Base-by-base conservation (phyloP, 1,140 invertebrate species). In the Caenorhabditis elegans region DNA sequence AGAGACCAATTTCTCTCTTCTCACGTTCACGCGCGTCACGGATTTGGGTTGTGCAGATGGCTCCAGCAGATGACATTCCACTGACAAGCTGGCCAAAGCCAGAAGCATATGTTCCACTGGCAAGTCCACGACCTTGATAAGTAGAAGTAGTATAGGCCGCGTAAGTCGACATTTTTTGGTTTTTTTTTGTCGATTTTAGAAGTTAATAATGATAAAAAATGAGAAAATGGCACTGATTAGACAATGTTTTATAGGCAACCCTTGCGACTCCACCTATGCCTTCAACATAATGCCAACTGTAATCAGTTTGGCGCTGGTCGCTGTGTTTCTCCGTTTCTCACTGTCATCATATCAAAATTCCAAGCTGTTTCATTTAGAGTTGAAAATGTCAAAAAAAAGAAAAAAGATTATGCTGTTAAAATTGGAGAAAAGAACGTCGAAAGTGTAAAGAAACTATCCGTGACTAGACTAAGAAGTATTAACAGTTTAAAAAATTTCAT, bases 21-120 rank as follows among this genome's bases (percentile, higher is more conserved):
- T 79, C 78, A 26, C 53, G 28, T n/a, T 79, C 78, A 36, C 78
- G 78, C 34, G 78, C 53, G 46, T 65, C 53, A 34, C 76, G 76
- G 34, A 77, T 48, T 49, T 48, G 46, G n/a, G 48, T 51, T 19
- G 76, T 77, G 76, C 76, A 77, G 13, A 49, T 48, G 17, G 76
- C 76, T 49, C 76, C 76, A 43, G 46, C 46, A 6, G 76, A 77
- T 11, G 76, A 77, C 46, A 77, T 49, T 31, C 76, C 76, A 3
- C 10, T 15, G 15, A 60, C 53, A 11, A 60, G n/a, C 3, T 26
- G 24, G 10, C 31, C 60, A 22, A 70, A 39, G 11, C 60, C 60
- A 22, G 34, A 36, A 43, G 60, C 22, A 11, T 22, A 39, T 5
- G 60, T n/a, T 70, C 60, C 60, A 13, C 60, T 70, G 3, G 60